Base-by-base conservation (phyloP, 2,113 vertebrate genomes). In the Colistium nudipinnis region DNA sequence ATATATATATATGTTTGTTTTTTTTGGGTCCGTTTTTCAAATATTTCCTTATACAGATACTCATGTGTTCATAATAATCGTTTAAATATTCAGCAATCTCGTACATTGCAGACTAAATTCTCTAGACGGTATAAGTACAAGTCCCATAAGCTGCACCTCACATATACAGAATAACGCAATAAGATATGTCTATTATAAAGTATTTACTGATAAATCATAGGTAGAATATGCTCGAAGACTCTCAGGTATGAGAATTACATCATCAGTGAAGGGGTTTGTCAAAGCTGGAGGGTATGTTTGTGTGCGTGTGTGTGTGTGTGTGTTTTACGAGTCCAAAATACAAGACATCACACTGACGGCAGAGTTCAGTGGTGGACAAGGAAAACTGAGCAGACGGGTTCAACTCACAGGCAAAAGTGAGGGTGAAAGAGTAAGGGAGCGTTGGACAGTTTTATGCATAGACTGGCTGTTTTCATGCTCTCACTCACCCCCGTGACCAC, bases 401-500 rank as follows among this genome's bases (percentile, higher is more conserved):
- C 7, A 31, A 64, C 60, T 70, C 70, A 63, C 77, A 53, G 62
- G 65, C 47, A 31, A 39, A 13, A 47, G 48, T 66, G 73, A 77
- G 45, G 59, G 54, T 20, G 66, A 56, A 54, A 72, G 51, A 66
- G 71, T n/a, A n/a, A 63, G 27, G 76, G 81, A 74, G 51, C 14
- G 48, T 30, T 41, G 53, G 27, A 52, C 25, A 56, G 65, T 65
- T 86, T 78, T 74, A 73, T 89, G 85, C 88, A 90, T 89, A 88
- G 86, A 87, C 81, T 81, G 44, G 70, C 57, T 82, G 86, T 76
- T 68, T 70, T 77, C 36, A 30, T 67, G 78, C 53, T 80, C 60
- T 90, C 84, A 87, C 79, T 90, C 86, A 85, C 83, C 82, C 81
- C 87, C 87, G 45, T 89, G 87, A 86, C 87, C 90, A 81, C 91